Base-by-base conservation (phyloP, 1,140 invertebrate genomes). In the Lasioglossum albipes region DNA sequence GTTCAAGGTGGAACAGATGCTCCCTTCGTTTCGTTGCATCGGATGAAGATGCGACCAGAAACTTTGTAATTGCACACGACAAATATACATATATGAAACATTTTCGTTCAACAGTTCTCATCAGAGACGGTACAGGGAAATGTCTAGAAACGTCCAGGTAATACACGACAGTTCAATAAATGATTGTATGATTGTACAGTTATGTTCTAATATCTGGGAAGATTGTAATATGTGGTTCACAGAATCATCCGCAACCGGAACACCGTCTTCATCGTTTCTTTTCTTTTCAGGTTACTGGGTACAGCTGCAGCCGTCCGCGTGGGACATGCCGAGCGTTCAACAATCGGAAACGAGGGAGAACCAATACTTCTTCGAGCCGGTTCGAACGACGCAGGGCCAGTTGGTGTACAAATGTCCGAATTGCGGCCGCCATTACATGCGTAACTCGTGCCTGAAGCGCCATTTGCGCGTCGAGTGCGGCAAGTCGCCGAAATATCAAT, bases 371-470 rank as follows among this genome's bases (percentile, higher is more conserved):
- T 87, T 83, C 66, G 79, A 89, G 59, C 87, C 87, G 5, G 84
- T 87, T 27, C 77, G 81, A 59, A 88, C 86, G 5, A 79, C 87
- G 0, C 87, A 88, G 7, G 89, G 87, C 68, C 88, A 89, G 69
- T 85, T 88, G 62, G 86, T 84, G 22, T 91, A 90, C 91, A 88
- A 92, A 75, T 95, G 95, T 87, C 93, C 93, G 13, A 94, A 94
- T 64, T 95, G 95, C 87, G 91, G 90, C 76, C 94, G 95, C 85
- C 92, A 91, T 66, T 95, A 95, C 90, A 94, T 93, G 89, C 89
- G 94, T 66, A 91, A 93, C 54, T 94, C 94, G 81, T 95, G 94
- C 27, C 74, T 95, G 71, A 95, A 92, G 84, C 93, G 94, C 9
- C 95, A 95, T 84, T 88, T 95, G 76, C 90, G 94, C 45, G 91